A percentile compares a stretch with the other conserved stretches of the same genome.
These are phyloP conservation scores for Rhea americana DNA, from an alignment of 2,113 vertebrate species.

Conservation along the genomic window DNA sequence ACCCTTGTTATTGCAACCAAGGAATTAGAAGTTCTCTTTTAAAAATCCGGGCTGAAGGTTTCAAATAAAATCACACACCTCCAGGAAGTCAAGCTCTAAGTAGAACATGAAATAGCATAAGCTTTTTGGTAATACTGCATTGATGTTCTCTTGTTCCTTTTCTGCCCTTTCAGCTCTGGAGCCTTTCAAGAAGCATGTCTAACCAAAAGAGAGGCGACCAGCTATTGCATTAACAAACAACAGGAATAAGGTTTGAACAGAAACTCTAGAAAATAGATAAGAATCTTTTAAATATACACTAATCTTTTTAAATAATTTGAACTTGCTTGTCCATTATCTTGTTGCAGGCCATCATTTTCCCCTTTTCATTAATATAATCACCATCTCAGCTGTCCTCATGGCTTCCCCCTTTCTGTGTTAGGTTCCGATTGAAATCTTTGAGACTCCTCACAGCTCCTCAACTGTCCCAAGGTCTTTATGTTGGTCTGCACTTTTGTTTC, in stretches of 20 bases:
- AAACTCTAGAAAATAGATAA: background rate
- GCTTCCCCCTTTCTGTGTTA: background rate
- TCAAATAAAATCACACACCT: background rate
- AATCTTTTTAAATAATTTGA: background rate
- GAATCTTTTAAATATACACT: background rate
- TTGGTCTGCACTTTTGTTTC: background rate
- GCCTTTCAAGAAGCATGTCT: background rate
- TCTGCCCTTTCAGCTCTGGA: background rate
- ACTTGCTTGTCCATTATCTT: background rate
- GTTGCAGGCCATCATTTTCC: background rate
- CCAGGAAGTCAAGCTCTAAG: background rate
- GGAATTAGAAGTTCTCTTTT: background rate
- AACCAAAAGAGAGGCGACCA: background rate
- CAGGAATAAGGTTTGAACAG: background rate
- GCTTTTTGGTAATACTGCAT: background rate
- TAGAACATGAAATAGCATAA: background rate
- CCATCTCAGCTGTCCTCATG: background rate
- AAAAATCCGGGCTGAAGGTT: background rate
- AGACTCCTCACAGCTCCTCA: background rate
- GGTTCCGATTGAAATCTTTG: background rate
- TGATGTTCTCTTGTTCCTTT: background rate
- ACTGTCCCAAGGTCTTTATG: background rate
- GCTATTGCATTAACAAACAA: background rate
- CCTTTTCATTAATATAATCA: background rate
- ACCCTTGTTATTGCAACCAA: background rate